Percentiles rank a stretch among this genome's conserved stretches.
Conservation (phyloP, 2,797 vertebrate species). For the Pipistrellus pygmaeus region DNA sequence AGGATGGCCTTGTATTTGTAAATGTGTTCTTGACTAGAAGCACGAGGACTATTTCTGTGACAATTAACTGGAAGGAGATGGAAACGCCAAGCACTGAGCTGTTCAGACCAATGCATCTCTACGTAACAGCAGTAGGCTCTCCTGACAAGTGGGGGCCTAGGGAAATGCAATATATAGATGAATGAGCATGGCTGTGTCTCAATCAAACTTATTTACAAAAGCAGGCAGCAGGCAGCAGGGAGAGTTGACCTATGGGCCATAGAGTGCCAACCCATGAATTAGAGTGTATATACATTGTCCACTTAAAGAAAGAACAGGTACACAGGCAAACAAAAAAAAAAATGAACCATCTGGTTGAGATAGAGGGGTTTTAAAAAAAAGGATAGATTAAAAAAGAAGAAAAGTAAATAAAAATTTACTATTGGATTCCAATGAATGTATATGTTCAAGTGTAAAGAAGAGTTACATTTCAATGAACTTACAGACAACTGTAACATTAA, state of each 20-base stretch:
- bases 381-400: not conserved
- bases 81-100: not conserved
- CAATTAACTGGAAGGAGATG: not conserved
- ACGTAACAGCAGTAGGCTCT: not conserved
- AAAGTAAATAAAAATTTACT: not conserved
- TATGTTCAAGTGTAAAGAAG: not conserved
- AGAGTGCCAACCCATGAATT: not conserved
- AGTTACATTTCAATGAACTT: not conserved
- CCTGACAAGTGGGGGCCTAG: not conserved
- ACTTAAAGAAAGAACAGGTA: not conserved
- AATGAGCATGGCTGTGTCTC: not conserved
- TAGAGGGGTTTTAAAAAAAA: not conserved
- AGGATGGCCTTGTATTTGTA: not conserved
- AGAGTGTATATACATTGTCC: not conserved
- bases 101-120: not conserved
- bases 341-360: not conserved
- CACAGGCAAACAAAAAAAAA: not conserved
- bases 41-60: not conserved
- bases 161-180: not conserved
- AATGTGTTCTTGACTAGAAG: not conserved
- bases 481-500: not conserved
- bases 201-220: conserved; percentile 11
- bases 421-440: not conserved
- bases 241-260: not conserved
- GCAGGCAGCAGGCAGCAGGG: not conserved